Evolutionary conservation across 2,888 invertebrate species (phyloP).

Genomic region (Drosophila multiciliata): DNA sequence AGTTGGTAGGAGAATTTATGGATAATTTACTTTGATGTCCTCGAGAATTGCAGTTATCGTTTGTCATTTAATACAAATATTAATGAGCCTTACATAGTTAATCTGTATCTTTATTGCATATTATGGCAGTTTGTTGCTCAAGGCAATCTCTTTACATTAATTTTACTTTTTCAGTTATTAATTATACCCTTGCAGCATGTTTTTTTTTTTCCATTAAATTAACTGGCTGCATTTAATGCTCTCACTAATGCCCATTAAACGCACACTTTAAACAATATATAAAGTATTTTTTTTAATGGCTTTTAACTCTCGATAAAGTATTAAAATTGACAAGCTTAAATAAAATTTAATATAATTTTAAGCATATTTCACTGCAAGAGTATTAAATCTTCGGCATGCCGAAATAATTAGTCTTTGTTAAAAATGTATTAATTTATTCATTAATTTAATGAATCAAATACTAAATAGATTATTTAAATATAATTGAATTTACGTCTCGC

Average conservation of each 20-base stretch:
- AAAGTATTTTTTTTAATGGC: not conserved
- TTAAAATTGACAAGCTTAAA: not conserved
- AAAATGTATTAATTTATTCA: slow-evolving; percentile 28
- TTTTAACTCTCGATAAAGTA: not conserved
- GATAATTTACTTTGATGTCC: slow-evolving; percentile 63
- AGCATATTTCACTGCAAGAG: slow-evolving; percentile 13
- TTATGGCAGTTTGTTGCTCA: slow-evolving; percentile 63
- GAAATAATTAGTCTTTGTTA: not conserved
- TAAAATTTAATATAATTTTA: not conserved
- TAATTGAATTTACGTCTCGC: slow-evolving; percentile 45
- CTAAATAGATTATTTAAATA: slow-evolving; percentile 30
- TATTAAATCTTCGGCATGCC: slow-evolving; percentile 13
- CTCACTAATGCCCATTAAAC: slow-evolving; percentile 4
- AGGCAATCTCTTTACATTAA: slow-evolving; percentile 30
- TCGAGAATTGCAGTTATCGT: slow-evolving; percentile 24
- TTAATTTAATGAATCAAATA: slow-evolving; percentile 57
- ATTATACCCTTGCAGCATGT: slow-evolving; percentile 29
- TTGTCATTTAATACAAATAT: slow-evolving; percentile 28
- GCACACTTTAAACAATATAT: not conserved
- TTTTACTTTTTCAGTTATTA: not conserved
- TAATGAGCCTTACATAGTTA: slow-evolving; percentile 37
- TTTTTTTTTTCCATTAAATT: slow-evolving; percentile 1
- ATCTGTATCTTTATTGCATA: slow-evolving; percentile 62
- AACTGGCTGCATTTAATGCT: not conserved
- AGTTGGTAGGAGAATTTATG: slow-evolving; percentile 43